A percentile compares a stretch with the other conserved stretches of the same genome.
Evolutionary conservation across 2,888 invertebrate species (phyloP).

Genomic region (Trachelus tabidus): DNA sequence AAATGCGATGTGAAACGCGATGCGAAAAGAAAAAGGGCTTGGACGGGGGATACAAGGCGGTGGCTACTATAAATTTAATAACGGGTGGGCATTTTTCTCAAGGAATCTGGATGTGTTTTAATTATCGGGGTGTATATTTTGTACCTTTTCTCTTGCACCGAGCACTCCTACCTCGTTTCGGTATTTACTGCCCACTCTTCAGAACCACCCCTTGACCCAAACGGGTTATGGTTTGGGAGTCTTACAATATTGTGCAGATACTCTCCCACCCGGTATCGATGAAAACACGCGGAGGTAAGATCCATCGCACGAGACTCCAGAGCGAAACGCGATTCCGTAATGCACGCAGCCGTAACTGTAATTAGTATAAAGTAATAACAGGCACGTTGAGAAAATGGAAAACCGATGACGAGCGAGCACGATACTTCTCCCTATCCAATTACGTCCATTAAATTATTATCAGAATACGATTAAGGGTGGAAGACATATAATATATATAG

Average conservation of each 20-base stretch:
- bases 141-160: neutral
- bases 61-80: neutral
- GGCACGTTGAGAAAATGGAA: neutral
- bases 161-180: neutral
- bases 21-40: neutral
- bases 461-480: neutral
- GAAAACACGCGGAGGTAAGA: neutral
- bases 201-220: neutral
- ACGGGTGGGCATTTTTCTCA: slow-evolving; percentile 3
- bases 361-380: slow-evolving; percentile 2
- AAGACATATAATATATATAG: neutral
- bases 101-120: neutral
- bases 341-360: neutral
- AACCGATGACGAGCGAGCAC: neutral
- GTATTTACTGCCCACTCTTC: neutral
- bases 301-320: neutral
- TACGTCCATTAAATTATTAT: slow-evolving; percentile 4
- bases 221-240: neutral
- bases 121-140: neutral
- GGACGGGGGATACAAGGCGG: neutral
- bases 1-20: neutral
- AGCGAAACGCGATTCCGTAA: neutral
- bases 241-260: neutral
- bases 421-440: neutral
- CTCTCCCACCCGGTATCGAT: neutral